These are phyloP conservation scores for Caiman crocodilus DNA, from an alignment of 2,797 vertebrate genomes.

Conservation along the genomic window DNA sequence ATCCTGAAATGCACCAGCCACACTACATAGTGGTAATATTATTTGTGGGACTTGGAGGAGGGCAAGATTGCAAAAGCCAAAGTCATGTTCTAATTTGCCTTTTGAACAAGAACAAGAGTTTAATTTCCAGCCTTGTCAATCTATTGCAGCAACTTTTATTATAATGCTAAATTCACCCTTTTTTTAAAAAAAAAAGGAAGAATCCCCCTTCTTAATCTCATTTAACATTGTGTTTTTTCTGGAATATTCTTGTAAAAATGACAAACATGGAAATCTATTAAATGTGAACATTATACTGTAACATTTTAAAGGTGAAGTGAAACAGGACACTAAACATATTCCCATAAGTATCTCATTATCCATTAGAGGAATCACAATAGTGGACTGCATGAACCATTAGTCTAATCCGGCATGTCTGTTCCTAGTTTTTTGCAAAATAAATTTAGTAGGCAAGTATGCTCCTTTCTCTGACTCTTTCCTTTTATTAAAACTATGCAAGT, in stretches of 20 bases:
- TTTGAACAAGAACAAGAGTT: not conserved
- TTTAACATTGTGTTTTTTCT: not conserved
- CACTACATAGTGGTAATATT: fast-evolving
- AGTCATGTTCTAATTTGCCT: not conserved
- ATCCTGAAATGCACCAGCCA: not conserved
- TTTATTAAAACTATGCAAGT: not conserved
- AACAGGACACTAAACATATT: not conserved
- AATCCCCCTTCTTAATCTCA: not conserved
- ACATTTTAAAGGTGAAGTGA: not conserved
- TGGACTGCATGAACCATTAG: not conserved
- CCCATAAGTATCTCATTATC: not conserved
- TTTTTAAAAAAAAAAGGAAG: not conserved
- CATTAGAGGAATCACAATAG: not conserved
- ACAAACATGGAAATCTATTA: too few relatives aligned
- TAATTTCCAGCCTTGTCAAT: not conserved
- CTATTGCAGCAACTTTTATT: not conserved
- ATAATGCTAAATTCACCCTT: not conserved
- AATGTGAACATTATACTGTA: not conserved
- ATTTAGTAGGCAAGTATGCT: not conserved
- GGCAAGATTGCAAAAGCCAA: too few relatives aligned
- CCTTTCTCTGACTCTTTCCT: not conserved
- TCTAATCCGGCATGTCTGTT: not conserved
- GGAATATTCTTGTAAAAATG: not conserved
- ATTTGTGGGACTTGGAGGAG: not conserved
- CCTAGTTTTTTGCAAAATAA: not conserved